These are phyloP conservation scores for Macrotus californicus DNA, from an alignment of 2,113 vertebrate species.

Conservation along the genomic window DNA sequence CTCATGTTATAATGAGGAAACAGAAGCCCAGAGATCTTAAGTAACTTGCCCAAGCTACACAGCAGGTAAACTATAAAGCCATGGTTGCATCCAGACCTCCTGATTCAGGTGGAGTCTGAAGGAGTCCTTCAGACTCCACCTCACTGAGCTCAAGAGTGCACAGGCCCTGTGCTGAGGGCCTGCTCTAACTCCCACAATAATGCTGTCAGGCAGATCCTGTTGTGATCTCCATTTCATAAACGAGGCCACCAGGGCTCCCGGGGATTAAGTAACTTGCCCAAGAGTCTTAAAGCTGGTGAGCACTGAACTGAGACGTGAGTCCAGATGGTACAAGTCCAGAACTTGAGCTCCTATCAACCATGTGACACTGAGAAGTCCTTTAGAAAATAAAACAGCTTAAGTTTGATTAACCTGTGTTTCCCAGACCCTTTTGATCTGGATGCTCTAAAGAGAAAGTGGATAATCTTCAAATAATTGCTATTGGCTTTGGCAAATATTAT, in stretches of 20 bases:
- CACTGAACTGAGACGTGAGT: not conserved
- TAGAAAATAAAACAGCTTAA: not conserved
- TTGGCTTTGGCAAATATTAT: not conserved
- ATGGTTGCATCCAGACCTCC: not conserved
- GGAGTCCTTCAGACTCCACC: not conserved
- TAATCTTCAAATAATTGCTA: not conserved
- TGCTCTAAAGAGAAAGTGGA: not conserved
- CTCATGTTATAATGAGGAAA: not conserved
- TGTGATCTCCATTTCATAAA: not conserved
- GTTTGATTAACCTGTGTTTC: not conserved
- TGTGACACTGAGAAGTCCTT: not conserved
- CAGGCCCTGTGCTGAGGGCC: not conserved
- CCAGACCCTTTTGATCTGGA: not conserved
- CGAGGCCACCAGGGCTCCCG: not conserved
- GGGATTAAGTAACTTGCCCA: not conserved
- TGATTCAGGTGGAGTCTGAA: not conserved
- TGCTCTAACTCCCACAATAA: rapidly evolving
- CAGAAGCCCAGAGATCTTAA: not conserved
- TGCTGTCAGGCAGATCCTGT: not conserved
- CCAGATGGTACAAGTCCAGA: not conserved
- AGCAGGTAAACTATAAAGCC: not conserved
- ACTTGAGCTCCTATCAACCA: not conserved
- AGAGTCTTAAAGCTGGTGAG: not conserved
- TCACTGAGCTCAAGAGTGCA: not conserved
- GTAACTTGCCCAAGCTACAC: not conserved